Evolutionary conservation across 2,113 vertebrate species (phyloP), one percentile per base, ranked within the genome.

Genomic region (Marmota monax): DNA sequence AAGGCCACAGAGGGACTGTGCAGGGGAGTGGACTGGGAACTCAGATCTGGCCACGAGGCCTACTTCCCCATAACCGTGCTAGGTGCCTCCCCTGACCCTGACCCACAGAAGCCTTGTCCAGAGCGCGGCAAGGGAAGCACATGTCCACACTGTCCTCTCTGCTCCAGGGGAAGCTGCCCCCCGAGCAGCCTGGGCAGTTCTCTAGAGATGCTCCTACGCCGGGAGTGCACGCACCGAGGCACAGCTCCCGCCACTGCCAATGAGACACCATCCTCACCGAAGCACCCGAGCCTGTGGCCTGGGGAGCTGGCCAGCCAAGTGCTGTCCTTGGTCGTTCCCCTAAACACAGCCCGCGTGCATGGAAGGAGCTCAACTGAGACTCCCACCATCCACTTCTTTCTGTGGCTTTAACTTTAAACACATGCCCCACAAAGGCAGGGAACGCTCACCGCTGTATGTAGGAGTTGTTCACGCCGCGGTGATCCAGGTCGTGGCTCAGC

Each of bases 401-500:
- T 12, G 34, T 7, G 56, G 65, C 11, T 93, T 51, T 58, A 39
- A 65, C 37, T 74, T 51, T 20, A 67, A 86, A 45, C n/a, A 37
- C 2, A 78, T 20, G n/a, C 22, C 39, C 34, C 29, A 4, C 1
- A 58, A 22, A 45, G 39, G 8, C 56, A 51, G 17, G 39, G 83
- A 27, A 42, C 1, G 12, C n/a, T 98, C 98, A 99, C 99, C 99
- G 99, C 97, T 99, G 99, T 96, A 99, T 99, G 97, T 99, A 99
- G 23, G 99, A 99, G 98, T 99, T 99, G 98, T 99, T 99, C 97
- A 99, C 99, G 37, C 99, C 99, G 53, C 99, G 98, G 98, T 99
- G 99, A 98, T 99, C 99, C 98, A 99, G 97, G 96, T 99, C 99
- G 3, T 99, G 99, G 98, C 99, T 99, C 67, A 99, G 98, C 1